Base-by-base conservation (phyloP, 2,888 invertebrate species). In the Cryptocephalus primarius region DNA sequence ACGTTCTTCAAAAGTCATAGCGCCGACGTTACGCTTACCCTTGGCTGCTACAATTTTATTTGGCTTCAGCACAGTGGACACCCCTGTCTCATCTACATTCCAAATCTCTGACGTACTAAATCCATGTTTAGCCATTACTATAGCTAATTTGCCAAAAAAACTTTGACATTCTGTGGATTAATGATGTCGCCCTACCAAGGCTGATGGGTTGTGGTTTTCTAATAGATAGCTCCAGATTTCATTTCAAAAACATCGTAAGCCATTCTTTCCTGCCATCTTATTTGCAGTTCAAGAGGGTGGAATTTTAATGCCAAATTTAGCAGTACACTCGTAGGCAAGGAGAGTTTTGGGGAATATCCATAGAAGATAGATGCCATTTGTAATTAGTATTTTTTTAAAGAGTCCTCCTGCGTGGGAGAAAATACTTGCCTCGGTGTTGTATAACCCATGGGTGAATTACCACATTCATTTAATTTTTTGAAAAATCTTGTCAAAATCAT, bases 11-110 rank as follows among this genome's bases (percentile, higher is more conserved):
- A 14, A 43, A 43, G 33, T 43, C 33, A 43, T 43, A 11, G 36
- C 33, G 34, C 43, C 33, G 44, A 44, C 44, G 38, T 44, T 44
- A 39, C 38, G 44, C 14, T 44, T 44, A 40, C 44, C 43, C 36
- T 43, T 43, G 43, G 33, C 43, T 34, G 43, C n/a, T n/a, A n/a
- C n/a, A n/a, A n/a, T n/a, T n/a, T n/a, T n/a, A n/a, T n/a, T n/a
- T n/a, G n/a, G n/a, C n/a, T n/a, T n/a, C n/a, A n/a, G n/a, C n/a
- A n/a, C n/a, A n/a, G n/a, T n/a, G n/a, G n/a, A n/a, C n/a, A 46
- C 46, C n/a, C 41, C 32, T 9, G 33, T 45, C 13, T 46, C 31
- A 31, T 46, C 46, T 6, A 43, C 8, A 34, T 46, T 46, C 6
- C 9, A 46, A 9, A 32, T 46, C 8, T 40, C 38, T 43, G 33